These are phyloP conservation scores for Epizoanthus illoricatus DNA, from an alignment of 92 coral and sea anemone genomes.

Conservation along the genomic window DNA sequence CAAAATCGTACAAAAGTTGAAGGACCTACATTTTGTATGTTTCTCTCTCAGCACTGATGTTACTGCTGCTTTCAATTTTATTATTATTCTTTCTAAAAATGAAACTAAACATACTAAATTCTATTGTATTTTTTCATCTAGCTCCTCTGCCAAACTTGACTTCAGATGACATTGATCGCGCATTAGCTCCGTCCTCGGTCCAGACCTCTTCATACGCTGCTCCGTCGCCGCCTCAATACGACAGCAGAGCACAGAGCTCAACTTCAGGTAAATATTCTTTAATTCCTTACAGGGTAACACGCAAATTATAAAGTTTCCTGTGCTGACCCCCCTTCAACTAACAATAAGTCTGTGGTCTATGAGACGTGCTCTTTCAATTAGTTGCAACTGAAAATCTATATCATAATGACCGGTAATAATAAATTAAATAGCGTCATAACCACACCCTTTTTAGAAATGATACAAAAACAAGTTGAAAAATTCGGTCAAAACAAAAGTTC, in stretches of 20 bases:
- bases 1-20: too few relatives aligned
- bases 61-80: not conserved
- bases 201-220: constrained; percentile 64
- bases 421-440: constrained; percentile 11
- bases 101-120: not conserved
- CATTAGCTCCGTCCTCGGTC: constrained; percentile 87
- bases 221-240: constrained; percentile 71
- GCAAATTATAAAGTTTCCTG: not conserved
- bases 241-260: constrained; percentile 54
- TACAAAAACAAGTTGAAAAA: not conserved
- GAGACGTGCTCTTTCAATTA: not conserved
- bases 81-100: not conserved
- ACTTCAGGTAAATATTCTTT: constrained; percentile 11
- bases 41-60: too few relatives aligned
- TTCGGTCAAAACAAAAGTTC: too few relatives aligned
- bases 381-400: constrained; percentile 14
- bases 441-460: constrained; percentile 6
- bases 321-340: not conserved
- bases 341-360: not conserved
- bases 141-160: constrained; percentile 99
- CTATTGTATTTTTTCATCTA: constrained; percentile 47
- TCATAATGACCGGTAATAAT: constrained; percentile 20
- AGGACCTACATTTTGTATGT: not conserved
- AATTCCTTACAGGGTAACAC: not conserved
- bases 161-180: constrained; percentile 96